These are phyloP conservation scores for Dicroscelio sp. DNA, from an alignment of 2,888 invertebrate species.

Conservation along the genomic window DNA sequence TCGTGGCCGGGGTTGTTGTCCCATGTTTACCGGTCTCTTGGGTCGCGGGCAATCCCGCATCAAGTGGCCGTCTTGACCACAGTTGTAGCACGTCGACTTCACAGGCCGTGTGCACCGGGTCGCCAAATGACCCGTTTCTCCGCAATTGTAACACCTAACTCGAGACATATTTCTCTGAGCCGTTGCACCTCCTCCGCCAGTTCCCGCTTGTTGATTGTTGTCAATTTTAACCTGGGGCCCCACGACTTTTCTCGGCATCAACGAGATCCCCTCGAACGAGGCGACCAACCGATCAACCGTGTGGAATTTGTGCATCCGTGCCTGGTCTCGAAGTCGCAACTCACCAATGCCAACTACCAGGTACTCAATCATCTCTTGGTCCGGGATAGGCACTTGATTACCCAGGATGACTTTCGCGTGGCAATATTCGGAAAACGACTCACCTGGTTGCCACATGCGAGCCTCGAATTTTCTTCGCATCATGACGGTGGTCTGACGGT, in stretches of 20 bases:
- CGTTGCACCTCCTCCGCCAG: not conserved
- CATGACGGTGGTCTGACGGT: not conserved
- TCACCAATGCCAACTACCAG: slow-evolving; percentile 6
- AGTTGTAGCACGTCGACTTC: slow-evolving; percentile 51
- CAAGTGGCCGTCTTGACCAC: slow-evolving; percentile 48
- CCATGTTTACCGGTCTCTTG: not conserved
- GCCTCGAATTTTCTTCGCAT: slow-evolving; percentile 19
- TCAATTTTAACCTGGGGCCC: not conserved
- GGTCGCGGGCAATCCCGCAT: slow-evolving; percentile 56
- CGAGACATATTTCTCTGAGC: not conserved
- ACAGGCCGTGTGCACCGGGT: slow-evolving; percentile 21
- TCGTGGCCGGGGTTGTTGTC: not conserved
- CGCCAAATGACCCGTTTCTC: slow-evolving; percentile 3
- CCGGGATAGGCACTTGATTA: slow-evolving; percentile 15
- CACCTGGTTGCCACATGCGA: not conserved
- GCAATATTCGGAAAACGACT: slow-evolving; percentile 6
- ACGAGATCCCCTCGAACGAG: not conserved
- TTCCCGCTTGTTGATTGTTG: not conserved
- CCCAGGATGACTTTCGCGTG: slow-evolving; percentile 20
- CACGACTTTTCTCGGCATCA: not conserved
- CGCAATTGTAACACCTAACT: slow-evolving; percentile 37
- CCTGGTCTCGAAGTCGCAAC: slow-evolving; percentile 19
- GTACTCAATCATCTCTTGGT: slow-evolving; percentile 26
- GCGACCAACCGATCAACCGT: not conserved
- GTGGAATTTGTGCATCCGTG: slow-evolving; percentile 3